Percentiles rank a stretch among this genome's conserved stretches.
Conservation (phyloP, 1,140 invertebrate species). For the Gryon sp. region DNA sequence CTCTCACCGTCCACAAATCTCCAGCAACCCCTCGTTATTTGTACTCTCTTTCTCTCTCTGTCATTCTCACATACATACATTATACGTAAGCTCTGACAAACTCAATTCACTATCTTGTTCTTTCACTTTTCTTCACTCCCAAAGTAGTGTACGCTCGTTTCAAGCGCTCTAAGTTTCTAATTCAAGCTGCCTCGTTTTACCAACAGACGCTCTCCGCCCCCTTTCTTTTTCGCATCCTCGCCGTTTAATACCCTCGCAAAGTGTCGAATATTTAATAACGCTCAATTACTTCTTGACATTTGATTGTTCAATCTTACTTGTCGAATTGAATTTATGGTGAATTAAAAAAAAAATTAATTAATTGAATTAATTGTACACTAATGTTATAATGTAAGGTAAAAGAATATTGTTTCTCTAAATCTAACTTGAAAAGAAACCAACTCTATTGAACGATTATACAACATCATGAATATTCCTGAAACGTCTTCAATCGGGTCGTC, state of each 20-base stretch:
- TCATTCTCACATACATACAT: no score
- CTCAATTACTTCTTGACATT: constrained; percentile 28
- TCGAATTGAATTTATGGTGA: no score
- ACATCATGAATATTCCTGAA: background rate
- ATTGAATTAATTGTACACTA: no score
- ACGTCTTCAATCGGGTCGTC: background rate
- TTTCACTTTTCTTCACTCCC: constrained; percentile 37
- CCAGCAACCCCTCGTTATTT: constrained; percentile 6
- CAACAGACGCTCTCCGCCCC: constrained; percentile 2
- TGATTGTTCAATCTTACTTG: no score
- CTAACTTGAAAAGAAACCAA: no score
- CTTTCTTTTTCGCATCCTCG: background rate
- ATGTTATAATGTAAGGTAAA: no score
- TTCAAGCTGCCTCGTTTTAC: constrained; percentile 48
- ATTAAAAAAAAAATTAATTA: no score
- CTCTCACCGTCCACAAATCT: constrained; percentile 48
- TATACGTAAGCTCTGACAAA: no score
- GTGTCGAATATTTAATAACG: constrained; percentile 23
- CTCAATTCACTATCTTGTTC: no score
- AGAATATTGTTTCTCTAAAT: background rate
- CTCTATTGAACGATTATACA: no score
- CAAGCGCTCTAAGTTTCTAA: constrained; percentile 45
- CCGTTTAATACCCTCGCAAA: background rate
- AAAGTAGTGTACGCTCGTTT: constrained; percentile 21
- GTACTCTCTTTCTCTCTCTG: background rate